Evolutionary conservation across 1,140 invertebrate species (phyloP), one percentile per base, ranked within the genome.

Genomic region (Philopotamus ludificatus): DNA sequence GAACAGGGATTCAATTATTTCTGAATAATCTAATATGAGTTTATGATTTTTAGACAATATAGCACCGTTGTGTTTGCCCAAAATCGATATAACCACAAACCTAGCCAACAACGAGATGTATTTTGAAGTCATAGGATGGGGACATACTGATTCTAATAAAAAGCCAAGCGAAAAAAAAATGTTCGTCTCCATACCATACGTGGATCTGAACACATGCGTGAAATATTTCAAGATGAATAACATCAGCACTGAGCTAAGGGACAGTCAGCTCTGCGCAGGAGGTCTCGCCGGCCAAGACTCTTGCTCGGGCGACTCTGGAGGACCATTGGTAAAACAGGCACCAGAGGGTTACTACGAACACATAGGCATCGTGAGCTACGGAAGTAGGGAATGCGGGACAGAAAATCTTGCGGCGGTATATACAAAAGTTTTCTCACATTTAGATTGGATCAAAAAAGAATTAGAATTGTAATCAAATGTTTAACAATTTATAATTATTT

Each of bases 231-330:
- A 74, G 77, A n/a, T 75, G n/a, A 26, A 18, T 7, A 25, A 78
- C 0, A 76, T 79, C 0, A 71, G 71, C 0, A 61, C 83, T 44
- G 79, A 75, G 0, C 73, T 79, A 0, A 21, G 50, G 50, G 74
- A 80, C 0, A 80, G 78, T 16, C 86, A 88, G 63, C 61, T 88
- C 1, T 88, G 87, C 68, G 87, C 86, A 3, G 87, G 87, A 4
- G 86, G 86, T 0, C 75, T 80, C 3, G 80, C 75, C 44, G 88
- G 75, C 67, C 87, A 78, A 73, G 88, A 90, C 66, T 84, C 88
- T 0, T 90, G 88, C 63, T 76, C 81, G 57, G 89, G 89, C 0
- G 90, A 92, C 68, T 90, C 89, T 1, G 90, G 90, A 7, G 90
- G 89, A 3, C 88, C 90, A 0, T 73, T 93, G 1, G 88, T 89